Base-by-base conservation (phyloP, 2,888 invertebrate genomes). In the Rhodophaea formosa region DNA sequence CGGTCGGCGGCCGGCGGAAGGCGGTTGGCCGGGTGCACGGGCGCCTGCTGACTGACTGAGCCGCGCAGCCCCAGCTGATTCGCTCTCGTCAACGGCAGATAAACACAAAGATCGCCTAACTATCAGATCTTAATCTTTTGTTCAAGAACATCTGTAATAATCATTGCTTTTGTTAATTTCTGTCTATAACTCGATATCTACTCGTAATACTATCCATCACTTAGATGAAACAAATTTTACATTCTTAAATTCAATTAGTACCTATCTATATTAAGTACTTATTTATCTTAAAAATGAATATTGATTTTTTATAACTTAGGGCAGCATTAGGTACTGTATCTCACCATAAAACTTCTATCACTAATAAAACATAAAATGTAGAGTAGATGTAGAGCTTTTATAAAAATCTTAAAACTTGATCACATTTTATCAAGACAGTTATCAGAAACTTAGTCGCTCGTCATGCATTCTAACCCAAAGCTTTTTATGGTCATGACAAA, bases 401-500 rank as follows among this genome's bases (percentile, higher is more conserved):
- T 52, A 43, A 8, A 53, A 16, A 51, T 51, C 10, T 49, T 49
- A 32, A 17, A 35, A 14, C n/a, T 16, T 3, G 14, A 32, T 49
- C 35, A 16, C 35, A 35, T 30, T 30, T 32, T 35, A 15, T 35
- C 12, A 15, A 35, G 35, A 35, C 15, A 57, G 53, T 62, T 54
- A 59, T 58, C 56, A 59, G 58, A 57, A 57, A 58, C 64, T 56
- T 49, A 56, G 23, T 62, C 59, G 61, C 59, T 64, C 65, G 64
- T 70, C 69, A 71, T 70, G 62, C 68, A 68, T 71, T 67, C 59
- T 72, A 72, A 76, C 72, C 6, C 66, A 64, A 63, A 65, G 67
- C 61, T 64, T 78, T 82, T 80, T 80, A 85, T 80, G 75, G 75
- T 68, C 74, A 70, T 75, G 76, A 79, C 82, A 82, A 82, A 82